phyloP scores from a whole-genome alignment of 2,888 invertebrate species.

The Cephus pulcher region DNA sequence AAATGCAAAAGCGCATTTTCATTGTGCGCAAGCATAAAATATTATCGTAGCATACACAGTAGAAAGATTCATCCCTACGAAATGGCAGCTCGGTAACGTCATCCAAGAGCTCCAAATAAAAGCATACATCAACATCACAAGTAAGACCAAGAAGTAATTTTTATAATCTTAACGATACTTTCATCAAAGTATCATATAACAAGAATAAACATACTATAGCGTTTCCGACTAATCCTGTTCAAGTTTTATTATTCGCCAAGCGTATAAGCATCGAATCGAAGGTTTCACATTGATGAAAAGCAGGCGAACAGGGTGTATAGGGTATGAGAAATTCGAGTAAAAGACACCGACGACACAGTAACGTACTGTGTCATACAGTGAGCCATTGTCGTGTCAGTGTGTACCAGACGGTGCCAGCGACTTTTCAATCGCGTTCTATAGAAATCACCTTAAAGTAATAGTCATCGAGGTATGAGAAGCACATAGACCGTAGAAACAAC shows the following conservation, averaged over 20 bases:
- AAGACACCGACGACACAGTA: slow-evolving; percentile 5
- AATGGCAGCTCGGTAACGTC: background rate
- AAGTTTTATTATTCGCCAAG: background rate
- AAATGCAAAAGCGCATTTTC: slow-evolving; percentile 6
- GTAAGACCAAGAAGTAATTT: background rate
- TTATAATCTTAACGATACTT: background rate
- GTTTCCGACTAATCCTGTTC: background rate
- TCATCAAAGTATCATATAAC: background rate
- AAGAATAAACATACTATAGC: slow-evolving; percentile 4
- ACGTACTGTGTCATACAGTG: slow-evolving; percentile 15
- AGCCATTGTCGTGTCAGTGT: slow-evolving; percentile 12
- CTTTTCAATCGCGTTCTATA: slow-evolving; percentile 16
- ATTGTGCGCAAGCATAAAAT: background rate
- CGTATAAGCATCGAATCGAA: background rate
- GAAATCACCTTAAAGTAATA: slow-evolving; percentile 20
- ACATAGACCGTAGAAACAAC: slow-evolving; percentile 14
- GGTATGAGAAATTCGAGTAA: background rate
- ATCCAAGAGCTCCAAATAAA: background rate
- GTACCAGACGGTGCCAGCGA: slow-evolving; percentile 30
- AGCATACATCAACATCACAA: background rate
- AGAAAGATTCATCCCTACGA: background rate
- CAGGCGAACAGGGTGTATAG: background rate
- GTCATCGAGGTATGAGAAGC: slow-evolving; percentile 13
- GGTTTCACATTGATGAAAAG: background rate
- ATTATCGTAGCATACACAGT: background rate